Conservation (phyloP, 2,888 invertebrate genomes). For the Campoletis raptor region DNA sequence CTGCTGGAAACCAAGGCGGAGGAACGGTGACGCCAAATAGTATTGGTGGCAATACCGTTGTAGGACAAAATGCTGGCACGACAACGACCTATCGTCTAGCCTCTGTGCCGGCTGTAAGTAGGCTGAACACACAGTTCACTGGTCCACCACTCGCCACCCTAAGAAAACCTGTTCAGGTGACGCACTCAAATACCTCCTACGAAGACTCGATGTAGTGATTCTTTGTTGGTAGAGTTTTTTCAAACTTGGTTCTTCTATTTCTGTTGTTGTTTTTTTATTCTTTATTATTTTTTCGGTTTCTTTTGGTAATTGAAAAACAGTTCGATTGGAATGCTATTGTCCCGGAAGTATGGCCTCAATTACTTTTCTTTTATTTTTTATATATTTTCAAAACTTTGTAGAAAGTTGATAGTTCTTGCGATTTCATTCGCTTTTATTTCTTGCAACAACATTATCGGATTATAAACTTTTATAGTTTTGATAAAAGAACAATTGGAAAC, state of each 20-base stretch:
- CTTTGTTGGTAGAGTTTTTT: slow-evolving; percentile 77
- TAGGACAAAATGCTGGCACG: slow-evolving; percentile 86
- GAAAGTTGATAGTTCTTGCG: slow-evolving; percentile 9
- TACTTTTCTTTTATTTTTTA: slow-evolving; percentile 11
- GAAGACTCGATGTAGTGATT: slow-evolving; percentile 83
- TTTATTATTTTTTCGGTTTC: slow-evolving; percentile 38
- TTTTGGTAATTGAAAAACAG: slow-evolving; percentile 73
- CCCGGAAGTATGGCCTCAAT: slow-evolving; percentile 23
- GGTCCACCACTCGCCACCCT: slow-evolving; percentile 87
- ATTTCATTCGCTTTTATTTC: neutral
- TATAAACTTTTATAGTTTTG: neutral
- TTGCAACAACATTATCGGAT: neutral
- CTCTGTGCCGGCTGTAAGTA: slow-evolving; percentile 95
- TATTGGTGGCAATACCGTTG: slow-evolving; percentile 81
- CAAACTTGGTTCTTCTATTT: slow-evolving; percentile 30
- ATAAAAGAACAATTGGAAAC: neutral
- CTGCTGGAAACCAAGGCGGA: slow-evolving; percentile 85
- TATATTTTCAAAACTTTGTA: slow-evolving; percentile 4
- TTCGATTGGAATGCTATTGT: slow-evolving; percentile 78
- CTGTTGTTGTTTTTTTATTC: slow-evolving; percentile 49
- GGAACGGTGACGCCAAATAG: slow-evolving; percentile 84
- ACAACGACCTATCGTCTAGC: slow-evolving; percentile 92
- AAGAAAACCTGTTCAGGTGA: slow-evolving; percentile 86
- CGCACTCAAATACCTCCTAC: slow-evolving; percentile 82
- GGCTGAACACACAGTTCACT: slow-evolving; percentile 87